Evolutionary conservation across 2,797 vertebrate genomes (phyloP), one percentile per base, ranked within the genome.

Genomic region (Eurystomus glaucurus): DNA sequence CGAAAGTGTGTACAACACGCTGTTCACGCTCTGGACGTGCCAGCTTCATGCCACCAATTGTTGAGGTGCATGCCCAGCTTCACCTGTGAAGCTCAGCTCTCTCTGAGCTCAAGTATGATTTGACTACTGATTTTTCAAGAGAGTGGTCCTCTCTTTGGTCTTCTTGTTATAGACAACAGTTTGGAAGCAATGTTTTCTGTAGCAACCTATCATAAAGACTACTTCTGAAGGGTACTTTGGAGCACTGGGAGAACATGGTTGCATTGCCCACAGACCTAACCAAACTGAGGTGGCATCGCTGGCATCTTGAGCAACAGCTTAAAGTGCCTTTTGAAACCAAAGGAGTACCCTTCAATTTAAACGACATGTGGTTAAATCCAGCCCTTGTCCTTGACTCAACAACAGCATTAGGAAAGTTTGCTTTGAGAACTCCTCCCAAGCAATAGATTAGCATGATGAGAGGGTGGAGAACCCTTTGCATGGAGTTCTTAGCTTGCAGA

Each of bases 61-160:
- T 2, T 1, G 1, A 5, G 10, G 22, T 39, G 14, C 2, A 13
- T 39, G 23, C 71, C 28, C 2, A 1, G 41, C 50, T 64, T 76
- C 23, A n/a, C 13, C 26, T 8, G 5, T 33, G 50, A 50, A 81
- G n/a, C 10, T 41, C 61, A 57, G 13, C 9, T 64, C 14, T n/a
- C 35, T 48, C 78, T 76, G 46, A 51, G 14, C 28, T 60, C 25
- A 65, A 62, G 13, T 11, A 23, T 1, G 2, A 26, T 20, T 74
- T 52, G 14, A 31, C 11, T 48, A 16, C 5, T 46, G 25, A 25
- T 50, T 71, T 84, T 81, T 69, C 3, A 22, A 57, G 69, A n/a
- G 2, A 14, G 6, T 52, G 57, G 25, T 12, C 22, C 9, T 83
- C 17, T 52, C 45, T 64, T 55, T 37, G 21, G 37, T 71, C 25